A percentile compares a stretch with the other conserved stretches of the same genome.
phyloP scores from a whole-genome alignment of 2,797 vertebrate species.

The Enteromius treurensis region DNA sequence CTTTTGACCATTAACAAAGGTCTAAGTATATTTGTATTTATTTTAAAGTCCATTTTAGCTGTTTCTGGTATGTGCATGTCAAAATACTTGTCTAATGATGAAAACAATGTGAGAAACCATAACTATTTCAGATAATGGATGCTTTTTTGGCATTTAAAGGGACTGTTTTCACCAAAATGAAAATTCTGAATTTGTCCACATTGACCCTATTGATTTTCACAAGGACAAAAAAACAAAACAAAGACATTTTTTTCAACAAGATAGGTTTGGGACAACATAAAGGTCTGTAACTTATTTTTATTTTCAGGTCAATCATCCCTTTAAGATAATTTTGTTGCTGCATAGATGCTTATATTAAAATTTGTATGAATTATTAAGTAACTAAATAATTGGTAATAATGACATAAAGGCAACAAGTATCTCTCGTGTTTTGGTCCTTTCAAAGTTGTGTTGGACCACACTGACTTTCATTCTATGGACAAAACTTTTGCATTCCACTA shows the following conservation, averaged over 20 bases:
- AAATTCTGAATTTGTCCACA: not conserved
- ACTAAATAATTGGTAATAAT: not conserved
- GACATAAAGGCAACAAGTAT: not conserved
- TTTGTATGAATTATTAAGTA: not conserved
- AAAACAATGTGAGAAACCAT: not conserved
- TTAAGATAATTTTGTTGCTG: not conserved
- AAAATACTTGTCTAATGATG: not conserved
- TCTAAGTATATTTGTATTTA: constrained; percentile 1
- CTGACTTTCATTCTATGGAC: too few species aligned
- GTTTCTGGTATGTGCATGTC: not conserved
- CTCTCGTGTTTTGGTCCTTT: too few species aligned
- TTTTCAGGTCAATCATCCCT: not conserved
- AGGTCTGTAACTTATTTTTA: not conserved
- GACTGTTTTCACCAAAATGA: not conserved
- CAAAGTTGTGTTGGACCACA: too few species aligned
- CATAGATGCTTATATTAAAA: not conserved
- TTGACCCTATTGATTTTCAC: not conserved
- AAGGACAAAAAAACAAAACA: not conserved
- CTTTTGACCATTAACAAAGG: constrained; percentile 1
- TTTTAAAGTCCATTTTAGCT: not conserved
- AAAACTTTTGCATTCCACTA: too few species aligned
- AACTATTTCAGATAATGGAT: not conserved
- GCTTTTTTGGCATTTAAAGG: not conserved
- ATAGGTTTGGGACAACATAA: not conserved
- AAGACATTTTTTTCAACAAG: not conserved